phyloP scores from a whole-genome alignment of 2,888 invertebrate species.

The Galerucella nymphaeae region DNA sequence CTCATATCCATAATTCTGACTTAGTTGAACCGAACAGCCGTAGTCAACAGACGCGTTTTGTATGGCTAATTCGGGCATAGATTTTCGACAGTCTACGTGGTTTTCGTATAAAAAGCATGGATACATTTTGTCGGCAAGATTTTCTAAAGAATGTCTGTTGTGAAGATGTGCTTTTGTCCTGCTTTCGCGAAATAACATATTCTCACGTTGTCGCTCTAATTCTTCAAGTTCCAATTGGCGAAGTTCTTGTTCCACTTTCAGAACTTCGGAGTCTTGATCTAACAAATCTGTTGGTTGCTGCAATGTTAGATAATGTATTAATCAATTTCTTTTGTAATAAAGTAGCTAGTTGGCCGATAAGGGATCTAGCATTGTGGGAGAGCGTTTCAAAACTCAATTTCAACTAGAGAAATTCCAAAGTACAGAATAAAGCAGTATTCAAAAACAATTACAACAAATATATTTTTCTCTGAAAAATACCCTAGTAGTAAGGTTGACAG shows the following conservation, averaged over 20 bases:
- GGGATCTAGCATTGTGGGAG: too few species aligned
- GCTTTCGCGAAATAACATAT: conserved; percentile 74
- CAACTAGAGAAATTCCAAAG: too few species aligned
- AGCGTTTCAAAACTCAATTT: too few species aligned
- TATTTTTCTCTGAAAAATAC: too few species aligned
- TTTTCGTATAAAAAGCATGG: conserved; percentile 49
- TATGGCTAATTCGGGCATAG: conserved; percentile 59
- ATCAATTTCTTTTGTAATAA: not conserved
- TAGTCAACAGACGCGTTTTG: conserved; percentile 49
- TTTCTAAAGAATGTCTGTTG: conserved; percentile 61
- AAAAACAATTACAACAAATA: too few species aligned
- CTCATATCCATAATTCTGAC: conserved; percentile 31
- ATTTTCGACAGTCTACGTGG: conserved; percentile 58
- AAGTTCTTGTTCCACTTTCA: conserved; percentile 82
- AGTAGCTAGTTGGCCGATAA: too few species aligned
- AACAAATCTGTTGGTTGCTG: conserved; percentile 55
- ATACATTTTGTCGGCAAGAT: conserved; percentile 59
- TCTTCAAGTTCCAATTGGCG: conserved; percentile 83
- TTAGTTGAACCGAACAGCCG: conserved; percentile 4
- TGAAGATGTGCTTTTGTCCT: conserved; percentile 64
- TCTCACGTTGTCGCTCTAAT: conserved; percentile 78
- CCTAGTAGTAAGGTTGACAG: too few species aligned
- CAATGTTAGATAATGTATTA: conserved; percentile 1
- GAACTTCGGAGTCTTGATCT: conserved; percentile 66
- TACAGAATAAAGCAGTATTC: too few species aligned